Evolutionary conservation across 2,113 vertebrate species (phyloP).

Genomic region (Lasiurus borealis): DNA sequence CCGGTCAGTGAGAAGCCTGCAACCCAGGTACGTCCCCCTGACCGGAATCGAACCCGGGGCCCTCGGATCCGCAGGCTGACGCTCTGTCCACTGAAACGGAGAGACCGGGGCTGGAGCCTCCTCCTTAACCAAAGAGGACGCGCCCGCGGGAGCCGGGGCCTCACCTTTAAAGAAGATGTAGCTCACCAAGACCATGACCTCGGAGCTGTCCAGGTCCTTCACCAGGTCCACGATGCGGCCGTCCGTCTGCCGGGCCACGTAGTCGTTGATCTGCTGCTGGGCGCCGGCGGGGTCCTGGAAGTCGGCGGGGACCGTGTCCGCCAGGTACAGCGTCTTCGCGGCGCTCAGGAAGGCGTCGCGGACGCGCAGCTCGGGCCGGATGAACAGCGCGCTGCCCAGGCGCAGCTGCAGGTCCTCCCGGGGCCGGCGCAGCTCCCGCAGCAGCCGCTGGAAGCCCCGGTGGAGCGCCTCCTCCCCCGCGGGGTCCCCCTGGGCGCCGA

Average conservation of each 20-base stretch:
- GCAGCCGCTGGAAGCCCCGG: constrained; percentile 85
- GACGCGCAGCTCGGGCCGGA: constrained; percentile 79
- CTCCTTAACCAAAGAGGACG: neutral
- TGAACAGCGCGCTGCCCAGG: constrained; percentile 88
- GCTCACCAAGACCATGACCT: constrained; percentile 90
- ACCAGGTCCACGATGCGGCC: constrained; percentile 90
- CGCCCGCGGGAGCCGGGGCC: neutral
- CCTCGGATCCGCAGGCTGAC: too few relatives aligned
- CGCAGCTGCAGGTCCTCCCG: constrained; percentile 83
- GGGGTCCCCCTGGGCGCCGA: constrained; percentile 74
- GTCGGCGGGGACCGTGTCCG: constrained; percentile 85
- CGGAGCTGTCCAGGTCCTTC: constrained; percentile 84
- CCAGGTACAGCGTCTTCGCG: constrained; percentile 83
- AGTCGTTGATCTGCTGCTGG: constrained; percentile 89
- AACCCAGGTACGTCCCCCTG: too few relatives aligned
- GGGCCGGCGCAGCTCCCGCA: constrained; percentile 84
- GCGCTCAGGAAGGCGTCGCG: constrained; percentile 84
- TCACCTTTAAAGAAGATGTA: constrained; percentile 92
- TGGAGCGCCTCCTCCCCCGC: constrained; percentile 86
- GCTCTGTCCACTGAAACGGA: too few relatives aligned
- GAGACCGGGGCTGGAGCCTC: rapidly evolving
- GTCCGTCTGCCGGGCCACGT: constrained; percentile 88
- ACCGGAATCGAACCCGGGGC: too few relatives aligned
- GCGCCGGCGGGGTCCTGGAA: constrained; percentile 87
- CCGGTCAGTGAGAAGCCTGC: too few relatives aligned